A percentile compares a stretch with the other conserved stretches of the same genome.
Conservation (phyloP, 2,797 vertebrate species). For the Bradypodion ventrale region DNA sequence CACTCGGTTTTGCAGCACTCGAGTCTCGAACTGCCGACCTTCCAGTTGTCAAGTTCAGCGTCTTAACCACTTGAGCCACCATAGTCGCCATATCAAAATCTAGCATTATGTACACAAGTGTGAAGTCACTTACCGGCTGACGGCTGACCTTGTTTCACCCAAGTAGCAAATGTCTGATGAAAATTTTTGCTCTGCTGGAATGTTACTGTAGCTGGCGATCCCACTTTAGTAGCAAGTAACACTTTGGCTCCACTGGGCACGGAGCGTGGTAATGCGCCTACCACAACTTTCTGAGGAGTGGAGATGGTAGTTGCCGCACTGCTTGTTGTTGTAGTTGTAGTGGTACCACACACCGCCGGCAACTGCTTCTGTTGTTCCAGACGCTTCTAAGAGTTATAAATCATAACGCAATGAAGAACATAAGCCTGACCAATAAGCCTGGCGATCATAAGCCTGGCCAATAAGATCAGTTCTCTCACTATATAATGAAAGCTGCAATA, state of each 20-base stretch:
- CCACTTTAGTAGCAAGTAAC: constrained; percentile 92
- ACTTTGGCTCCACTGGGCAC: constrained; percentile 90
- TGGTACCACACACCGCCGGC: constrained; percentile 66
- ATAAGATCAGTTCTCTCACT: background rate
- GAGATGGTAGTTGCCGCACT: constrained; percentile 76
- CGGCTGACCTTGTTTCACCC: constrained; percentile 96
- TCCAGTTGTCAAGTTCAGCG: no score
- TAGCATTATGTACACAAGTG: background rate
- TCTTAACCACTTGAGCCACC: no score
- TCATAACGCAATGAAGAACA: background rate
- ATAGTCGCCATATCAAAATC: no score
- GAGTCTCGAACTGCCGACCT: no score
- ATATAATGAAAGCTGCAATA: background rate
- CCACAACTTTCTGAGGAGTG: constrained; percentile 87
- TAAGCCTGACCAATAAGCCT: background rate
- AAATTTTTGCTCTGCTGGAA: constrained; percentile 99
- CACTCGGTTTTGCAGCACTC: no score
- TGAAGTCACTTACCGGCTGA: constrained; percentile 81
- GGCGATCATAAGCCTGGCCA: constrained; percentile 4
- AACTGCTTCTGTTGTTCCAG: constrained; percentile 90
- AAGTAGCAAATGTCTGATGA: constrained; percentile 95
- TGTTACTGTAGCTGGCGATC: constrained; percentile 90
- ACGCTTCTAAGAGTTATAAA: constrained; percentile 82
- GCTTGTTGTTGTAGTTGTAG: constrained; percentile 76
- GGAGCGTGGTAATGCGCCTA: constrained; percentile 85